Conservation (phyloP, 2,888 invertebrate species). For the Dascillus cervinus region DNA sequence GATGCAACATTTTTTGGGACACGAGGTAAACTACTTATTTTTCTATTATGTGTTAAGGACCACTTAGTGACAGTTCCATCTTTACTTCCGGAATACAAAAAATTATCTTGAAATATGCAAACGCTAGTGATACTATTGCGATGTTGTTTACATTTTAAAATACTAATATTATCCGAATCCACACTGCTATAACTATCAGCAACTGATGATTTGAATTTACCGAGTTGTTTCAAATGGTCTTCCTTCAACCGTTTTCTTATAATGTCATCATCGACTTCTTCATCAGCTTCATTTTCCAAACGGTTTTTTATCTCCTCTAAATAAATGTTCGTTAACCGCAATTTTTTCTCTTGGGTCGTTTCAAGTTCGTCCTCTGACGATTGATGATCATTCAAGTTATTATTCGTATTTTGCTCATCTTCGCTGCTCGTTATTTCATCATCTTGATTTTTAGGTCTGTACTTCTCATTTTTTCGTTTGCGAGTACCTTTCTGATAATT, state of each 20-base stretch:
- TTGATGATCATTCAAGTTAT: slow-evolving; percentile 39
- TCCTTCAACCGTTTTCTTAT: slow-evolving; percentile 74
- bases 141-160: slow-evolving; percentile 71
- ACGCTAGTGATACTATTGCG: slow-evolving; percentile 72
- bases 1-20: slow-evolving; percentile 26
- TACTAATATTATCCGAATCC: slow-evolving; percentile 40
- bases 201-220: slow-evolving; percentile 66
- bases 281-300: slow-evolving; percentile 58
- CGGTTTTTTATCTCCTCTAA: slow-evolving; percentile 78
- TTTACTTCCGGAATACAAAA: slow-evolving; percentile 78
- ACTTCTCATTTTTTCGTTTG: slow-evolving; percentile 2
- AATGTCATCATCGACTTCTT: slow-evolving; percentile 45
- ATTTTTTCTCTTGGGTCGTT: slow-evolving; percentile 83
- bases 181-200: slow-evolving; percentile 54
- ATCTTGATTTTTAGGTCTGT: slow-evolving; percentile 25
- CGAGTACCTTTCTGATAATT: slow-evolving; percentile 1
- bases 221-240: slow-evolving; percentile 81
- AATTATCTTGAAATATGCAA: slow-evolving; percentile 66
- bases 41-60: slow-evolving; percentile 56
- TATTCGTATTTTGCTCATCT: slow-evolving; percentile 49
- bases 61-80: slow-evolving; percentile 82
- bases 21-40: slow-evolving; percentile 50
- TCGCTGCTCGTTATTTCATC: slow-evolving; percentile 61
- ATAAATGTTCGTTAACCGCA: slow-evolving; percentile 84
- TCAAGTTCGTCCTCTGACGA: slow-evolving; percentile 59